A percentile compares a stretch with the other conserved stretches of the same genome.
Conservation (phyloP, 2,888 invertebrate genomes). For the Volucella inanis region DNA sequence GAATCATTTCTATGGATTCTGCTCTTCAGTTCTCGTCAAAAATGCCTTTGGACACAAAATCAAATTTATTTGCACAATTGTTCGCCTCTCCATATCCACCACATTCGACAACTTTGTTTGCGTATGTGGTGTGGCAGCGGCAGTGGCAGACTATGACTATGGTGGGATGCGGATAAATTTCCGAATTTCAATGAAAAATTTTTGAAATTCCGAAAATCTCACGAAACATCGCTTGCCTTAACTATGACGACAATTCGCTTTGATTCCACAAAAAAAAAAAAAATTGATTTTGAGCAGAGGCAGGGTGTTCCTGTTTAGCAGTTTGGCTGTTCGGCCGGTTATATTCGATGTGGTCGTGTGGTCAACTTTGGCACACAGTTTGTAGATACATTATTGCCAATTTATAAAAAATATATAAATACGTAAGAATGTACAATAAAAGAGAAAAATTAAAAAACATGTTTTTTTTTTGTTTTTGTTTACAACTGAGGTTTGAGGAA, state of each 20-base stretch:
- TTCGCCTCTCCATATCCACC: background rate
- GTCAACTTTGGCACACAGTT: too few relatives aligned
- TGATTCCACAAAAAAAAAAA: background rate
- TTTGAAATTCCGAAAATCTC: constrained; percentile 61
- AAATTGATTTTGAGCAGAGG: too few relatives aligned
- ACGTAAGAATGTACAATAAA: too few relatives aligned
- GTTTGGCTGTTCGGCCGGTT: too few relatives aligned
- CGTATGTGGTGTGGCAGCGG: background rate
- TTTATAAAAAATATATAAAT: too few relatives aligned
- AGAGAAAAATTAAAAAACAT: background rate
- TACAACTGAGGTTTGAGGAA: background rate
- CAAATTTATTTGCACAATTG: constrained; percentile 46
- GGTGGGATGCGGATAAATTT: too few relatives aligned
- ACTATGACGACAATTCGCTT: constrained; percentile 63
- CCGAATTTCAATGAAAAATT: constrained; percentile 44
- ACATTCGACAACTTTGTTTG: background rate
- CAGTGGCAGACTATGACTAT: too few relatives aligned
- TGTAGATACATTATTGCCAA: too few relatives aligned
- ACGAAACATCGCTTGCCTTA: constrained; percentile 35
- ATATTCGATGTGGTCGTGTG: too few relatives aligned
- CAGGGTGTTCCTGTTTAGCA: too few relatives aligned
- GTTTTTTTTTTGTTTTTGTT: too few relatives aligned
- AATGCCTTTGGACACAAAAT: constrained; percentile 35
- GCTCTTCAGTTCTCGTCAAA: constrained; percentile 22
- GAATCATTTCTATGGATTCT: constrained; percentile 12